Evolutionary conservation across 2,113 vertebrate genomes (phyloP), one percentile per base, ranked within the genome.

Genomic region (Serinus canaria): DNA sequence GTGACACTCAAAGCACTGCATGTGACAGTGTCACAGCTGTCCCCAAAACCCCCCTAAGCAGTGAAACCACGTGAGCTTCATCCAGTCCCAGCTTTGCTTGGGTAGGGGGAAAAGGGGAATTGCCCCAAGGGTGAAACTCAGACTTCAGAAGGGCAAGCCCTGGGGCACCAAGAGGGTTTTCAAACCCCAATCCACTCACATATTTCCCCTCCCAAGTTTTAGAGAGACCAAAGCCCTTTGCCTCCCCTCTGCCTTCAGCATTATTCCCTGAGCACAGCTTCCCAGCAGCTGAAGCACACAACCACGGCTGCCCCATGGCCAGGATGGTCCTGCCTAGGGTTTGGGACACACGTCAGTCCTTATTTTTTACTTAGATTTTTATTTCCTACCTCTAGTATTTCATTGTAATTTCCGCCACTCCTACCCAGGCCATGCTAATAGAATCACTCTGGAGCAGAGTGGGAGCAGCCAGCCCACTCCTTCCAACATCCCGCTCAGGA

Each of bases 331-430:
- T 30, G 33, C 31, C 25, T 49, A 17, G 41, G 4, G 24, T 52
- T 64, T 74, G 83, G 91, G 68, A 53, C 74, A 60, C 18, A 35
- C 41, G 25, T 82, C 91, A 82, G 84, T 87, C 84, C 25, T 95
- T 87, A 73, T 85, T 46, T 92, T 95, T 94, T 66, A 85, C 96
- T 97, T 91, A 95, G 81, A 84, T 76, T 91, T 97, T 91, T 94
- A 89, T 91, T 91, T 87, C 90, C 92, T 73, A 76, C 53, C 7
- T 21, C 91, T 92, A 75, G 93, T 69, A 68, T 96, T 94, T 95
- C 92, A 76, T n/a, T 85, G 94, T 82, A 59, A 95, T 94, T 96
- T 96, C 95, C 92, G 47, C 83, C 94, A 59, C 96, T 95, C 83
- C 91, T 52, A 93, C 94, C 77, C 74, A 52, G 77, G 72, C 89